Percentiles rank a stretch among this genome's conserved stretches.
Evolutionary conservation across 2,113 vertebrate species (phyloP).

Genomic region (Nerophis ophidion): DNA sequence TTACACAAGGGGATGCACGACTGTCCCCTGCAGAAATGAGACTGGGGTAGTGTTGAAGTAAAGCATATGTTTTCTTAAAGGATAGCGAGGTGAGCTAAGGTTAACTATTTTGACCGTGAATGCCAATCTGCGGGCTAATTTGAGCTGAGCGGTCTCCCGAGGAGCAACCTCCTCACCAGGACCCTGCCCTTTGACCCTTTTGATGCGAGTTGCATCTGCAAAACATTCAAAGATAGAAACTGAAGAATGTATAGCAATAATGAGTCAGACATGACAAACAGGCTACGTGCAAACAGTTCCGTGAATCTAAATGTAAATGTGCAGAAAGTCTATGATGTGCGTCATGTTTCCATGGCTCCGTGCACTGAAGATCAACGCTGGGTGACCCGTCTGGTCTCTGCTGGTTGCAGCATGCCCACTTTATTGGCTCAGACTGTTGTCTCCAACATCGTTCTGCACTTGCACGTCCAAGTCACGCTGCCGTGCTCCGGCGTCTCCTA

Average conservation of each 20-base stretch:
- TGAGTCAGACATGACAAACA: background rate
- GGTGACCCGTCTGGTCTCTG: slow-evolving; percentile 30
- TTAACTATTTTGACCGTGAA: slow-evolving; percentile 67
- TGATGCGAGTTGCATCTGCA: slow-evolving; percentile 36
- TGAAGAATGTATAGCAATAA: slow-evolving; percentile 16
- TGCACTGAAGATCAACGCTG: slow-evolving; percentile 37
- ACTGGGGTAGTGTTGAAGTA: slow-evolving; percentile 33
- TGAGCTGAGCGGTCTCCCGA: slow-evolving; percentile 56
- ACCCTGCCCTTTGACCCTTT: slow-evolving; percentile 51
- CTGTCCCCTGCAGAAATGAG: background rate
- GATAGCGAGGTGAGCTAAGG: slow-evolving; percentile 51
- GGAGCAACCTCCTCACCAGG: slow-evolving; percentile 41
- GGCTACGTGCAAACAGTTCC: background rate
- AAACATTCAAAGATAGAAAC: slow-evolving; percentile 35
- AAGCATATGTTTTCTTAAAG: slow-evolving; percentile 63
- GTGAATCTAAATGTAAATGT: slow-evolving; percentile 2
- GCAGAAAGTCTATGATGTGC: slow-evolving; percentile 3
- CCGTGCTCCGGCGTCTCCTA: slow-evolving; percentile 43
- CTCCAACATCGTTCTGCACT: slow-evolving; percentile 43
- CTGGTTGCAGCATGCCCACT: slow-evolving; percentile 61
- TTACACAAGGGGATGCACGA: background rate
- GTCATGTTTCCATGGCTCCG: slow-evolving; percentile 31
- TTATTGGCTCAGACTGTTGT: slow-evolving; percentile 40
- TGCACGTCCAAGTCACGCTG: slow-evolving; percentile 45
- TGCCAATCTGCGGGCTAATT: slow-evolving; percentile 59